Evolutionary conservation across 2,888 invertebrate genomes (phyloP), one percentile per base, ranked within the genome.

Genomic region (Gymnoscelis rufifasciata): DNA sequence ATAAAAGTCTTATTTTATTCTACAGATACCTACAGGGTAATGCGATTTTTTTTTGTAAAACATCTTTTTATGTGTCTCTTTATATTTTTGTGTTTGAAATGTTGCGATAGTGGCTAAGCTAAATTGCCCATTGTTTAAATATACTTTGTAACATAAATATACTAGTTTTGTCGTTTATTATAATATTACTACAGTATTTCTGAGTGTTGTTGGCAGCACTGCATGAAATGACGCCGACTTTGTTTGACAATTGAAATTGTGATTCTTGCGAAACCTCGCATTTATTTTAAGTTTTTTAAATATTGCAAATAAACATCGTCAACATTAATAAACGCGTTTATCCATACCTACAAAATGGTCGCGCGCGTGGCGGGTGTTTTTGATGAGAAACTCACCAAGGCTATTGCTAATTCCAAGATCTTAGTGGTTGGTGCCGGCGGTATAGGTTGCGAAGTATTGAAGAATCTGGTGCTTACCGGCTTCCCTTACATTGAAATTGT

Each of bases 361-460:
- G 91, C 92, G 42, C 80, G 89, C 54, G 87, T 93, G 59, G 88
- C 91, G 57, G 92, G 93, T 53, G 91, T 94, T 63, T 91, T 94
- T 44, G 89, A 90, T 47, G 86, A 90, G 51, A 89, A 91, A 64
- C 75, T 94, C 52, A 91, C 92, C 52, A 90, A 92, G 64, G 88
- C 91, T 37, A 91, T 95, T 51, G 88, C 90, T 14, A 88, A 90
- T 57, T 91, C 94, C 7, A 95, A 95, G 83, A 86, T 97, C 38
- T 88, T 97, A 52, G 93, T 97, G 10, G 96, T 97, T 15, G 99
- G 99, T 43, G 99, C 99, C 65, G 99, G 99, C 56, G 99, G 99
- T 47, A 99, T 99, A 68, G 99, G 99, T 55, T 99, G 99, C 88
- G 99, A 99, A 88, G 92, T 99, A 59, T 88, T 99, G 28, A 99